Conservation (phyloP, 2,113 vertebrate genomes). For the Holacanthus passer region DNA sequence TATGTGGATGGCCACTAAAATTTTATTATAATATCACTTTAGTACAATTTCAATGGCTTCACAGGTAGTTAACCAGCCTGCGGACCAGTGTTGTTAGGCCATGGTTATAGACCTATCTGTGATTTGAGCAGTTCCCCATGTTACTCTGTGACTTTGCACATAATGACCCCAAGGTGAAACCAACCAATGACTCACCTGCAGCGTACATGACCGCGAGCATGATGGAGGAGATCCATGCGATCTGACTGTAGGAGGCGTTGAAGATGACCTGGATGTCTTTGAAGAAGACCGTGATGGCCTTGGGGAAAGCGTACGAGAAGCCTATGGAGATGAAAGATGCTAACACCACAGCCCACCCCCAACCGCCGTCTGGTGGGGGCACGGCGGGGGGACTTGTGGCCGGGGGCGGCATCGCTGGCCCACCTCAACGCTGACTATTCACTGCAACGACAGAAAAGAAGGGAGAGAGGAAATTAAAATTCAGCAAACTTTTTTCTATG, state of each 20-base stretch:
- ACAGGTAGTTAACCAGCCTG: too few relatives aligned
- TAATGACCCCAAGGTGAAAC: neutral
- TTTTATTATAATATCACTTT: too few relatives aligned
- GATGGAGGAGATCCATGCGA: conserved; percentile 98
- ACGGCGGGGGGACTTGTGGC: conserved; percentile 52
- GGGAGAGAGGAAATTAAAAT: neutral
- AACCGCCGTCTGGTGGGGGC: conserved; percentile 94
- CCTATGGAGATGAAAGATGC: conserved; percentile 96
- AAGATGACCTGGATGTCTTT: conserved; percentile 97
- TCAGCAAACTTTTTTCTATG: neutral
- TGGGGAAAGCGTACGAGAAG: conserved; percentile 98
- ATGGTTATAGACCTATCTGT: too few relatives aligned
- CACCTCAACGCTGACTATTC: conserved; percentile 33
- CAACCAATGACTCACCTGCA: conserved; percentile 87
- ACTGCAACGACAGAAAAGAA: conserved; percentile 48
- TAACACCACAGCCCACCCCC: conserved; percentile 95
- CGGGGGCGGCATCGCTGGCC: conserved; percentile 86
- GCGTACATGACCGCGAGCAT: conserved; percentile 99
- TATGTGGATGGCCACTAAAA: too few relatives aligned
- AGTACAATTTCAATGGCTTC: too few relatives aligned
- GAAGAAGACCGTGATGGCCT: conserved; percentile 97
- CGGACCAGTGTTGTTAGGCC: too few relatives aligned
- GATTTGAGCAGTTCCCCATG: neutral
- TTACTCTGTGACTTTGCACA: too few relatives aligned
- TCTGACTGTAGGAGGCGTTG: conserved; percentile 89